phyloP scores from a whole-genome alignment of 2,113 vertebrate genomes.

The Rattus rattus region DNA sequence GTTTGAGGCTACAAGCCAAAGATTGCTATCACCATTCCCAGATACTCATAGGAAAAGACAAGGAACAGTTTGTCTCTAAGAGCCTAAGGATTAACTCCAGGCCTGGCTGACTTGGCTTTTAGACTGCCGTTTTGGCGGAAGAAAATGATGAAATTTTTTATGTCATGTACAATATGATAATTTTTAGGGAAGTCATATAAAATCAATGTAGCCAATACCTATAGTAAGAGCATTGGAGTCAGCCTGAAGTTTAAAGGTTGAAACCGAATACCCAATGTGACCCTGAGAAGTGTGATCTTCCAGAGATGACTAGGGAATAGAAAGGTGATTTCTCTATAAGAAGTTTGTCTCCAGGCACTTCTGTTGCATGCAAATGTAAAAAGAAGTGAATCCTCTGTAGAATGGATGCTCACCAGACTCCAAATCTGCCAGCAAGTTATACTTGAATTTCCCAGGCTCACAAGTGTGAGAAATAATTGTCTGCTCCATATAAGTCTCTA shows the following conservation, averaged over 20 bases:
- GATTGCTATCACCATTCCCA: neutral
- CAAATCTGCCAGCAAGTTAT: neutral
- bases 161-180: neutral
- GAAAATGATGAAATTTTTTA: neutral
- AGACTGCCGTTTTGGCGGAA: neutral
- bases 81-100: neutral
- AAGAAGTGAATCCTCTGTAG: neutral
- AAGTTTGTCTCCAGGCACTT: neutral
- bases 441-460: neutral
- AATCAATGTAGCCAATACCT: neutral
- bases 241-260: neutral
- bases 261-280: neutral
- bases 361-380: too few relatives aligned
- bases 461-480: neutral
- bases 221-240: too few relatives aligned
- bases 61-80: neutral
- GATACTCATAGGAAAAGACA: neutral
- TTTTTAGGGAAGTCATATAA: neutral
- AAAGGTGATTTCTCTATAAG: neutral
- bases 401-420: neutral
- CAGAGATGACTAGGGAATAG: neutral
- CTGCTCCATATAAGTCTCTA: neutral
- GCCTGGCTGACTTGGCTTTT: neutral
- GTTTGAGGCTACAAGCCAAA: neutral
- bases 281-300: neutral